phyloP scores from a whole-genome alignment of 1,140 invertebrate species.

The silkworm (Bombyx mori) region DNA sequence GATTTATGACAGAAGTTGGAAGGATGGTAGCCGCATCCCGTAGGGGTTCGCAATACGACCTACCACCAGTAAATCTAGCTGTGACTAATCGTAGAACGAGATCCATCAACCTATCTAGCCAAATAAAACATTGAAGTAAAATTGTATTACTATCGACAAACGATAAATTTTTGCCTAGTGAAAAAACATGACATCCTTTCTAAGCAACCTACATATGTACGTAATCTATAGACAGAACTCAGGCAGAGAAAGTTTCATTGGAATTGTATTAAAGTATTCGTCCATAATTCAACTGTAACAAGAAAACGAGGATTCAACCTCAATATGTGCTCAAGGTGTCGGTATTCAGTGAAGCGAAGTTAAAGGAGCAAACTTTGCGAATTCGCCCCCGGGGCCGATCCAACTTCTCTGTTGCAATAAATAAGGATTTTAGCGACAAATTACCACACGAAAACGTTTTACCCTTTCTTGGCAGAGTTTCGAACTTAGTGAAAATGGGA shows the following conservation, averaged over 20 bases:
- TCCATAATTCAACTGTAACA: constrained; percentile 57
- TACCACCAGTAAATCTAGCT: no score
- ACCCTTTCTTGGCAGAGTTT: constrained; percentile 47
- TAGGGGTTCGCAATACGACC: no score
- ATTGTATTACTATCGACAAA: neutral
- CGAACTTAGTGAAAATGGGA: constrained; percentile 46
- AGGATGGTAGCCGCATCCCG: no score
- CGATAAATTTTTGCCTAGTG: neutral
- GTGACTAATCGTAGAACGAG: neutral
- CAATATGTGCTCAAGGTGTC: constrained; percentile 63
- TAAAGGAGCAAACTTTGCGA: constrained; percentile 59
- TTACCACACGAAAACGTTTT: constrained; percentile 57
- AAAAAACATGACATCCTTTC: neutral
- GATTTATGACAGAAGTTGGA: no score
- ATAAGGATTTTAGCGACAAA: constrained; percentile 69
- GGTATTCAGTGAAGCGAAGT: constrained; percentile 55
- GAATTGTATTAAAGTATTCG: constrained; percentile 54
- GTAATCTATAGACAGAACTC: constrained; percentile 8
- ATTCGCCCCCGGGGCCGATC: constrained; percentile 57
- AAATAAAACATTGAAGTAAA: neutral
- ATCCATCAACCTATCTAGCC: neutral
- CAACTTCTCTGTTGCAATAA: constrained; percentile 64
- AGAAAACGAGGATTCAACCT: constrained; percentile 60
- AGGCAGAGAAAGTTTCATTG: constrained; percentile 26
- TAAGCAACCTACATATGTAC: neutral